Percentiles rank a stretch among this genome's conserved stretches.
Conservation (phyloP, 2,797 vertebrate genomes). For the Notamacropus eugenii region DNA sequence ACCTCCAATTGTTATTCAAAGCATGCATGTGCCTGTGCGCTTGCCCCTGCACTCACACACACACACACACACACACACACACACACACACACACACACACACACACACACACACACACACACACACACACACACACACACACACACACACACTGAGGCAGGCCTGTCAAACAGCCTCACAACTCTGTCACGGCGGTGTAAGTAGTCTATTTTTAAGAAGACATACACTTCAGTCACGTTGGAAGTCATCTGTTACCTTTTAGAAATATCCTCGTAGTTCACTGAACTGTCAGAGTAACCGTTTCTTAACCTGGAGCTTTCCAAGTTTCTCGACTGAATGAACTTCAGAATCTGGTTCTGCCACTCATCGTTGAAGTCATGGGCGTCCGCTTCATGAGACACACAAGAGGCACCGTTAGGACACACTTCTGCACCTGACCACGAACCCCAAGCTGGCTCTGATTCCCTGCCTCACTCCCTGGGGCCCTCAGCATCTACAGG, state of each 20-base stretch:
- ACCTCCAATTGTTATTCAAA: too few relatives aligned
- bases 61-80: too few relatives aligned
- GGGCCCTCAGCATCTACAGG: too few relatives aligned
- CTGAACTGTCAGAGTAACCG: slow-evolving; percentile 79
- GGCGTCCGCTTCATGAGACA: slow-evolving; percentile 89
- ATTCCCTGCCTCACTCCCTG: background rate
- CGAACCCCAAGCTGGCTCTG: too few relatives aligned
- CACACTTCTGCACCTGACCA: background rate
- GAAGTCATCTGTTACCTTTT: slow-evolving; percentile 85
- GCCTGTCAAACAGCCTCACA: too few relatives aligned
- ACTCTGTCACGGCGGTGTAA: too few relatives aligned
- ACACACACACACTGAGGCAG: too few relatives aligned
- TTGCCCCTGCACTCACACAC: too few relatives aligned
- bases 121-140: too few relatives aligned
- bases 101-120: too few relatives aligned
- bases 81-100: too few relatives aligned
- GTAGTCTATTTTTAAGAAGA: slow-evolving; percentile 25
- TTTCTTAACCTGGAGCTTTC: slow-evolving; percentile 80
- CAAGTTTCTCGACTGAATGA: slow-evolving; percentile 81
- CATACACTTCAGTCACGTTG: background rate
- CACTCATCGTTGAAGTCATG: slow-evolving; percentile 93
- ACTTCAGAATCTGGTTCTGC: slow-evolving; percentile 90
- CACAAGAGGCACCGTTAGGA: background rate
- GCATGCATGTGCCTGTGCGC: too few relatives aligned
- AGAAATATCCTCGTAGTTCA: slow-evolving; percentile 73